A percentile compares a stretch with the other conserved stretches of the same genome.
These are phyloP conservation scores for Alligator mississippiensis DNA, from an alignment of 2,113 vertebrate genomes.

Conservation along the genomic window DNA sequence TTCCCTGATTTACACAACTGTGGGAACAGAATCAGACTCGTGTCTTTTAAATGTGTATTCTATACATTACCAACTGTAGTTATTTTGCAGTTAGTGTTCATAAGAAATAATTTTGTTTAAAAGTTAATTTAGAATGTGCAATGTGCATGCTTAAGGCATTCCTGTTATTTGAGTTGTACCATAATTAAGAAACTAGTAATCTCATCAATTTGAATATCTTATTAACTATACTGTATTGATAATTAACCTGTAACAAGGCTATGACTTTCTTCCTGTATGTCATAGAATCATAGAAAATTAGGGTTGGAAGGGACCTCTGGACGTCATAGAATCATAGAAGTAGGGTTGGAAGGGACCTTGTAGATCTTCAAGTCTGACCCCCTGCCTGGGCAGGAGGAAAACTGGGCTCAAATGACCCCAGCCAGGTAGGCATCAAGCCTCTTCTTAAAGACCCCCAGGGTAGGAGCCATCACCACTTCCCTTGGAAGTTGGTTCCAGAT, in stretches of 20 bases:
- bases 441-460: too few relatives aligned
- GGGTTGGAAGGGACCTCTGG: too few relatives aligned
- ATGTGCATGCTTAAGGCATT: conserved; percentile 8
- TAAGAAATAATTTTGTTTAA: conserved; percentile 15
- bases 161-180: conserved; percentile 39
- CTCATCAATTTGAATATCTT: neutral
- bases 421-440: too few relatives aligned
- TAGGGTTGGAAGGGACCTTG: too few relatives aligned
- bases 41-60: accelerated
- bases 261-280: neutral
- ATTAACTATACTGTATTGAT: neutral
- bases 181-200: neutral
- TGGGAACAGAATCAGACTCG: neutral
- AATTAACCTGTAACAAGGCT: neutral
- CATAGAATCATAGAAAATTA: neutral
- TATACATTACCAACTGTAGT: neutral
- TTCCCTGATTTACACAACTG: neutral
- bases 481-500: too few relatives aligned
- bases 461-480: too few relatives aligned
- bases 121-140: neutral
- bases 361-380: too few relatives aligned
- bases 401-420: too few relatives aligned
- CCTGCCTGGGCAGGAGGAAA: too few relatives aligned
- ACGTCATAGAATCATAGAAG: too few relatives aligned
- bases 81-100: neutral